Conservation (phyloP, 2,888 invertebrate genomes). For the Volucella inflata region DNA sequence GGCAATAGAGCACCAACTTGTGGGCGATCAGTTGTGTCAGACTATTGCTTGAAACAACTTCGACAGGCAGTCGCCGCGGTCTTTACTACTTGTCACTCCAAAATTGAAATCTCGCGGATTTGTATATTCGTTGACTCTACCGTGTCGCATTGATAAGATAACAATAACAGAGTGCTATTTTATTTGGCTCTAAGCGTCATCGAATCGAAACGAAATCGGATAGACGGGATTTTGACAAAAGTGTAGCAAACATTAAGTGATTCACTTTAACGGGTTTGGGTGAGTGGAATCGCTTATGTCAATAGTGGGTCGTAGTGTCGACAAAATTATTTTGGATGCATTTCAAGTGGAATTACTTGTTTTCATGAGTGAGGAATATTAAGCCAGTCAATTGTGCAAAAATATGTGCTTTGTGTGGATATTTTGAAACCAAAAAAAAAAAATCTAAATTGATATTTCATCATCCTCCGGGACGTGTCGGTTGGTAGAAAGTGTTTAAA, state of each 20-base stretch:
- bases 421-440: not conserved
- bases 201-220: too few relatives aligned
- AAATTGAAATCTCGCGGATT: not conserved
- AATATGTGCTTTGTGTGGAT: constrained; percentile 38
- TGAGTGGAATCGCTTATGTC: not conserved
- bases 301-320: not conserved
- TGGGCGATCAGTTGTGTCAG: constrained; percentile 24
- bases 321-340: constrained; percentile 33
- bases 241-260: constrained; percentile 9
- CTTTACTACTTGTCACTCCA: not conserved
- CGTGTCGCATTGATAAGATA: constrained; percentile 51
- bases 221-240: constrained; percentile 18
- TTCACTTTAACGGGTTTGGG: constrained; percentile 16
- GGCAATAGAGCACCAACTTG: not conserved
- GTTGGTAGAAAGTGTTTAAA: too few relatives aligned
- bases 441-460: not conserved
- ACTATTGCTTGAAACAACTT: constrained; percentile 13
- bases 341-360: constrained; percentile 24
- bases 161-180: constrained; percentile 22
- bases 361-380: constrained; percentile 27
- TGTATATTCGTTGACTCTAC: not conserved
- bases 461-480: constrained; percentile 5
- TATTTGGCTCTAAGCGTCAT: not conserved
- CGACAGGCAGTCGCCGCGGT: not conserved
- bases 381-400: constrained; percentile 43